Evolutionary conservation across 2,797 vertebrate species (phyloP), one percentile per base, ranked within the genome.

Genomic region (Serranus cabrilla): DNA sequence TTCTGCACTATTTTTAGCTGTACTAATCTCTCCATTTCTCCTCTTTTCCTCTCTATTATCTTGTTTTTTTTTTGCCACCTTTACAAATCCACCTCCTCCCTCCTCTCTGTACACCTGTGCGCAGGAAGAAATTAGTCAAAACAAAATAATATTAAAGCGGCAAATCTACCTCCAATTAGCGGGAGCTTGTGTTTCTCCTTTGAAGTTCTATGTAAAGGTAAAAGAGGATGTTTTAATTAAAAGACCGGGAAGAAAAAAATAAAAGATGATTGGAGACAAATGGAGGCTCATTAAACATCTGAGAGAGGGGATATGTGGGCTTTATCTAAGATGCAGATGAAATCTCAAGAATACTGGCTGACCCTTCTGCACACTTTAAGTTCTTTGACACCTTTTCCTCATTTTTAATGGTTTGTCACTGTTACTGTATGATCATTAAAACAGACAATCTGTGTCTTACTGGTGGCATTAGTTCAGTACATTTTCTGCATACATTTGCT

Each of bases 111-210:
- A 65, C 71, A 89, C 78, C 85, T 84, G 74, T 71, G 63, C 45
- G 37, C 37, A 37, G 56, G 59, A 83, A 63, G 60, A 81, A 87
- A 90, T 91, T 91, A 87, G 80, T 79, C 45, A 58, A 59, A 79
- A 80, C 83, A 87, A 89, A 90, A 83, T 80, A 79, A 81, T 74
- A 71, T 77, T 85, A 84, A 85, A 79, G 69, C 72, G 4, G 59
- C 77, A 83, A 81, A 76, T 87, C 60, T 78, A 71, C 70, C 73
- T 84, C 82, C 87, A 85, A 90, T 93, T 91, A 90, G 74, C 2
- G 0, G 52, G 23, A 66, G 66, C 74, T 74, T 3, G 21, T 64
- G 69, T 74, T 62, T 61, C 63, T 75, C 56, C 83, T 90, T 92
- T 91, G 90, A 92, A 85, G 84, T 90, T 79, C 52, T 7, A 42